These are phyloP conservation scores for Agrilus cyanescens DNA, from an alignment of 2,888 invertebrate genomes.

Conservation along the genomic window DNA sequence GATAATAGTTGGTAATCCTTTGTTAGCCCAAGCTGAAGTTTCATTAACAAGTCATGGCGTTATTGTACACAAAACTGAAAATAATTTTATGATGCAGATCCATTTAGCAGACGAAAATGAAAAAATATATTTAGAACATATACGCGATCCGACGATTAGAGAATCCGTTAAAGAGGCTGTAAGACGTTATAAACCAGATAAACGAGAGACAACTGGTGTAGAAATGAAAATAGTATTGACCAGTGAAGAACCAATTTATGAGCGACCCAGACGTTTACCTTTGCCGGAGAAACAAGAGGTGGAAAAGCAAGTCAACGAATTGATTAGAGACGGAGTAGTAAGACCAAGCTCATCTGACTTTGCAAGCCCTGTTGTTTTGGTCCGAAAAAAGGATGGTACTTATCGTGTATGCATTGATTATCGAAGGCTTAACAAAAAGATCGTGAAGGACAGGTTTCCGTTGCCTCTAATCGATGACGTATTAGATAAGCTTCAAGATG, in stretches of 20 bases:
- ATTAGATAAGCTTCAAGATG: conserved; percentile 22
- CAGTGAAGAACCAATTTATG: conserved; percentile 21
- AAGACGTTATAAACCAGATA: conserved; percentile 16
- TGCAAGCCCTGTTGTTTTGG: conserved; percentile 23
- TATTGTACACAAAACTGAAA: not conserved
- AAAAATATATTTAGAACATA: conserved; percentile 3
- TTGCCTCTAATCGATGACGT: conserved; percentile 29
- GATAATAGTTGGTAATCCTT: conserved; percentile 2
- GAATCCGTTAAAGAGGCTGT: conserved; percentile 11
- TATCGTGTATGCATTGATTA: conserved; percentile 30
- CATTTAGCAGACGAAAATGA: conserved; percentile 1
- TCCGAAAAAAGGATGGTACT: conserved; percentile 20
- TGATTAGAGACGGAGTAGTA: conserved; percentile 25
- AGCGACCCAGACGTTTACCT: conserved; percentile 19
- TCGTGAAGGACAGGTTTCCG: conserved; percentile 22
- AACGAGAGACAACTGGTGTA: conserved; percentile 15
- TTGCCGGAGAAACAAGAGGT: conserved; percentile 18
- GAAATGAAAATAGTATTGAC: conserved; percentile 22
- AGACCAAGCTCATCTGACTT: conserved; percentile 24
- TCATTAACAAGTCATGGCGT: not conserved
- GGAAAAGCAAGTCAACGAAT: conserved; percentile 21
- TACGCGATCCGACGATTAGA: not conserved
- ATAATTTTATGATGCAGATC: not conserved
- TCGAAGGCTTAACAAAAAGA: conserved; percentile 26
- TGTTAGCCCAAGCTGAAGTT: conserved; percentile 2